Conservation (phyloP, 2,888 invertebrate species). For the Boloria selene region DNA sequence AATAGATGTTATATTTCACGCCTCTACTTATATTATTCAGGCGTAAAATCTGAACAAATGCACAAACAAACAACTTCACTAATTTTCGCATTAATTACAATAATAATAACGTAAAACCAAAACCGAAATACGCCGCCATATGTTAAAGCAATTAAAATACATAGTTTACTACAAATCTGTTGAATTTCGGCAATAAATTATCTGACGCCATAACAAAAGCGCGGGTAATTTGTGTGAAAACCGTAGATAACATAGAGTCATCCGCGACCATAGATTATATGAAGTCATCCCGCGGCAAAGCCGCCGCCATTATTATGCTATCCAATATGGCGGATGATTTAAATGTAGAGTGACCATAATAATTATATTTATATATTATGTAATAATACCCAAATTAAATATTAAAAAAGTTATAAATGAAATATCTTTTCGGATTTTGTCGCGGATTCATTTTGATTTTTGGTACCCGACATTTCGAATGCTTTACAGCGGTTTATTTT, state of each 20-base stretch:
- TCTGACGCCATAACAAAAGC: conserved; percentile 29
- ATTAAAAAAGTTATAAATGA: too few relatives aligned
- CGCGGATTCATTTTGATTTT: too few relatives aligned
- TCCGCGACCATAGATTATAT: conserved; percentile 75
- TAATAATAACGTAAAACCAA: background rate
- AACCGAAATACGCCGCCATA: background rate
- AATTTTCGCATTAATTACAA: conserved; percentile 12
- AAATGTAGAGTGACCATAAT: conserved; percentile 45
- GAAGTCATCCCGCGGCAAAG: conserved; percentile 73
- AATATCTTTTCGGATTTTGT: too few relatives aligned
- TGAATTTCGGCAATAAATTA: conserved; percentile 18
- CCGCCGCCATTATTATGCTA: conserved; percentile 62
- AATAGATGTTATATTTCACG: too few relatives aligned
- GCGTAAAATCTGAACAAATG: conserved; percentile 12
- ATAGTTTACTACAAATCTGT: conserved; percentile 2
- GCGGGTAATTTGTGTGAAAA: conserved; percentile 53
- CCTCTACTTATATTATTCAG: too few relatives aligned
- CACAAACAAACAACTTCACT: background rate
- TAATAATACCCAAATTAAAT: too few relatives aligned
- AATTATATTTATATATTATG: background rate
- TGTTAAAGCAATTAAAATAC: conserved; percentile 5
- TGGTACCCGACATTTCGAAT: too few relatives aligned
- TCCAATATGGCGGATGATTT: conserved; percentile 67
- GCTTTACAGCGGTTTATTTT: too few relatives aligned
- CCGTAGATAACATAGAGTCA: conserved; percentile 77